phyloP scores from a whole-genome alignment of 2,888 invertebrate genomes.

The Tryphoninae sp. region DNA sequence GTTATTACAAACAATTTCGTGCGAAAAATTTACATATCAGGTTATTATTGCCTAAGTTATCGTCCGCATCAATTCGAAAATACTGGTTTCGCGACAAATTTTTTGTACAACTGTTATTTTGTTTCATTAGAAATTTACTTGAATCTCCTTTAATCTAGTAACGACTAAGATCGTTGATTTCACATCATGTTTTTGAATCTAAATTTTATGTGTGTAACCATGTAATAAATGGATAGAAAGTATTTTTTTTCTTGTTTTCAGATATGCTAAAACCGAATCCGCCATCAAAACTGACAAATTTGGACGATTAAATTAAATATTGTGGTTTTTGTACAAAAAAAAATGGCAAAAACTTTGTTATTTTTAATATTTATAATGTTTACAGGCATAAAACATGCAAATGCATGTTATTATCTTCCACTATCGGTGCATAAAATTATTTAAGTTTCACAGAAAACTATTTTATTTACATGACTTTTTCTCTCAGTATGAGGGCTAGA shows the following conservation, averaged over 20 bases:
- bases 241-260: background rate
- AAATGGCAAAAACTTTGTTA: background rate
- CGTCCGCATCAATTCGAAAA: too few species aligned
- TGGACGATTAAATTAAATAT: background rate
- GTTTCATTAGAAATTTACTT: too few species aligned
- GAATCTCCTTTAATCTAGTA: background rate
- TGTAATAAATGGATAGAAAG: background rate
- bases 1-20: too few species aligned
- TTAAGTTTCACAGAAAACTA: background rate
- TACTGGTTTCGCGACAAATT: too few species aligned
- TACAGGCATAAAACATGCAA: background rate
- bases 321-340: background rate
- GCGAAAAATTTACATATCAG: too few species aligned
- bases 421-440: conserved; percentile 5
- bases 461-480: conserved; percentile 11
- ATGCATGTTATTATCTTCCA: background rate
- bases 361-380: conserved; percentile 5
- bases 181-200: background rate
- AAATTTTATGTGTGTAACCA: background rate
- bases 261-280: background rate
- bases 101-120: too few species aligned
- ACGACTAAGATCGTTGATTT: background rate
- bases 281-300: background rate
- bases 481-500: conserved; percentile 13
- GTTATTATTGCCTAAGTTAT: too few species aligned